These are phyloP conservation scores for Ostrea denselamellosa DNA, from an alignment of 1,140 invertebrate species.

Conservation along the genomic window DNA sequence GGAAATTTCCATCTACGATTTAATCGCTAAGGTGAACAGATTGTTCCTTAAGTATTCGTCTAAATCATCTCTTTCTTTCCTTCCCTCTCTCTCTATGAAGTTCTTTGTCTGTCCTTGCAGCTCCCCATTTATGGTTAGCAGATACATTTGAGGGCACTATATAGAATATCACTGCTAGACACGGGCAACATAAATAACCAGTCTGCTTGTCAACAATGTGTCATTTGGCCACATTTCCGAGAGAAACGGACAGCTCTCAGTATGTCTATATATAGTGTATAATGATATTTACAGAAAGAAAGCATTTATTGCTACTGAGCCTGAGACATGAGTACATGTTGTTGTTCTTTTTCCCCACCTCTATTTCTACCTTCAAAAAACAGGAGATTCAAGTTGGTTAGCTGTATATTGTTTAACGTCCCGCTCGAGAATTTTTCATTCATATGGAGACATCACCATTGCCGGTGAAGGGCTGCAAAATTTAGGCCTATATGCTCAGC, in stretches of 20 bases:
- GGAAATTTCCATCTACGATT: conserved; percentile 1
- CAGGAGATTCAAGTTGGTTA: too few species aligned
- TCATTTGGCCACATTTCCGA: not conserved
- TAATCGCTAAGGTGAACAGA: not conserved
- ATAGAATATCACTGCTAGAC: not conserved
- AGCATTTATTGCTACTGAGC: too few species aligned
- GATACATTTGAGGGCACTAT: not conserved
- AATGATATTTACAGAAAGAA: too few species aligned
- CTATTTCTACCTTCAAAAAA: too few species aligned
- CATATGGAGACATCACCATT: too few species aligned
- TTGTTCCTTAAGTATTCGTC: not conserved
- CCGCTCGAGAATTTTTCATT: too few species aligned
- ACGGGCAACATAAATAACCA: not conserved
- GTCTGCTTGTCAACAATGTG: not conserved
- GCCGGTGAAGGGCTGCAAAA: too few species aligned
- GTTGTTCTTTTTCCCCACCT: too few species aligned
- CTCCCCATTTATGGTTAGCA: not conserved
- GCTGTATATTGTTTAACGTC: too few species aligned
- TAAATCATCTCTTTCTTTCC: not conserved
- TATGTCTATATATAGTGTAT: not conserved
- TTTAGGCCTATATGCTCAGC: too few species aligned
- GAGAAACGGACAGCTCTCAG: not conserved
- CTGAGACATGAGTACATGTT: too few species aligned
- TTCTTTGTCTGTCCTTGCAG: not conserved
- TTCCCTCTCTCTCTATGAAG: not conserved